Evolutionary conservation across 2,797 vertebrate genomes (phyloP), one percentile per base, ranked within the genome.

Genomic region (Okamejei kenojei): DNA sequence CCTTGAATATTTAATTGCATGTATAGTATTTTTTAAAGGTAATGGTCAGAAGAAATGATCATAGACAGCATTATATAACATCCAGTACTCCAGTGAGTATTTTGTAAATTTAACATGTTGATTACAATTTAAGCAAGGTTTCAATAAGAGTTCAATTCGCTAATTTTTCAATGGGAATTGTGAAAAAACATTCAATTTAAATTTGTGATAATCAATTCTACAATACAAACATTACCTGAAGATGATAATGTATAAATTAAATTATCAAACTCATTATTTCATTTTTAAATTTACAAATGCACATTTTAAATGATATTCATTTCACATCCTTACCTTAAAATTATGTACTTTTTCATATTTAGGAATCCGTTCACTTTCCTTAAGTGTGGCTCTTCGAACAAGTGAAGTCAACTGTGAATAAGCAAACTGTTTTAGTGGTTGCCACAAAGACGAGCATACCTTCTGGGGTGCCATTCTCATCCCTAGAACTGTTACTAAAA

Each of bases 341-440:
- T 98, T 99, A 96, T 99, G 99, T 95, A 98, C 96, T 97, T 99
- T 99, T 95, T 99, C 98, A 74, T 98, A 98, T 96, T 96, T 98
- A 82, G 98, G 97, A 80, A 97, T 95, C 92, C 97, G 96, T 71
- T 98, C 98, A 54, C 96, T 98, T 95, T 99, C 99, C 96, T 99
- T 99, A 96, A 99, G 97, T 38, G 99, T 98, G 93, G 98, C 98
- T 97, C 98, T 97, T 96, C 99, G 97, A 94, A 99, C 98, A 95
- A 99, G 97, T 77, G 99, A 99, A 94, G 98, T 99, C 96, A 99
- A 96, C 98, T 99, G 99, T 74, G 98, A 99, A 98, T 99, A 99
- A 97, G 99, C 98, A 96, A 99, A 99, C 94, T 99, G 97, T 98
- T 99, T 99, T 94, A 99, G 98, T 94, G 99, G 99, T 96, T 99